Evolutionary conservation across 2,888 invertebrate genomes (phyloP).

Genomic region (Aspidiotus rigidus): DNA sequence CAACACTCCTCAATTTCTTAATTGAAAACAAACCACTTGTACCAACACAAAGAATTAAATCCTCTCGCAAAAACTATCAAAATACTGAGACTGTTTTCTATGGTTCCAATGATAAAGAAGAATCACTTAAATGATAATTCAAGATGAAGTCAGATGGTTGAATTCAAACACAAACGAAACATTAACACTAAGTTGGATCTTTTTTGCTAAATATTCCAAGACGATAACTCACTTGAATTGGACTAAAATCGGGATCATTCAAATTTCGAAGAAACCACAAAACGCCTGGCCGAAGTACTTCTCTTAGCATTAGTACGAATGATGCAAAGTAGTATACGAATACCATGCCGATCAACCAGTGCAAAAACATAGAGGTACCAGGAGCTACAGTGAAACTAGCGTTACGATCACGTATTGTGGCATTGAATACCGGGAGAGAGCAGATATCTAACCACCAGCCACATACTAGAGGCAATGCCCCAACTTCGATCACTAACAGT

Average conservation of each 20-base stretch:
- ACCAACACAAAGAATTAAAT: too few species aligned
- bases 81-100: too few species aligned
- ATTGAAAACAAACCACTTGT: too few species aligned
- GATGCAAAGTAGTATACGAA: slow-evolving; percentile 99
- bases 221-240: slow-evolving; percentile 65
- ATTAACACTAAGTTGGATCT: too few species aligned
- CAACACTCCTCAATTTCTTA: too few species aligned
- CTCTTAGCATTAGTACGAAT: slow-evolving; percentile 81
- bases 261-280: slow-evolving; percentile 96
- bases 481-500: slow-evolving; percentile 92
- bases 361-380: slow-evolving; percentile 93
- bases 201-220: too few species aligned
- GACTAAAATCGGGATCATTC: slow-evolving; percentile 98
- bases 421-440: slow-evolving; percentile 84
- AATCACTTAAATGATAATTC: not conserved
- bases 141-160: not conserved
- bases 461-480: slow-evolving; percentile 89
- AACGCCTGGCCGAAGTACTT: slow-evolving; percentile 91
- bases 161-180: too few species aligned
- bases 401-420: slow-evolving; percentile 77
- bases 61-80: too few species aligned
- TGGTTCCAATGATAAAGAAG: not conserved
- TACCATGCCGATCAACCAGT: slow-evolving; percentile 98
- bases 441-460: slow-evolving; percentile 99
- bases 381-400: slow-evolving; percentile 72